These are phyloP conservation scores for Pangasianodon hypophthalmus DNA, from an alignment of 2,113 vertebrate species.

Conservation along the genomic window DNA sequence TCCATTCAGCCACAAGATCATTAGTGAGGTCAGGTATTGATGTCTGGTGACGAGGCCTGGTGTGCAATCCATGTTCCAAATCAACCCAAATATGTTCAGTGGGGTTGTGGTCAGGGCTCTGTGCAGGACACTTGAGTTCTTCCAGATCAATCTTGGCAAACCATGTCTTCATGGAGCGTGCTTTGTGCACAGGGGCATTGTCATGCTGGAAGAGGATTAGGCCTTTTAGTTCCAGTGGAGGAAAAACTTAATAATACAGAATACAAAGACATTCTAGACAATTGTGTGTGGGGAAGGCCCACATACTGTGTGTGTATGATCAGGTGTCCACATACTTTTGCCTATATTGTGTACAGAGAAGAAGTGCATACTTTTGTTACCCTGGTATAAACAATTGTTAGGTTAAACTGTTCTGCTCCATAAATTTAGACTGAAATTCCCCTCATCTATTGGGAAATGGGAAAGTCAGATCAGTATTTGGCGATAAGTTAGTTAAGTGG, in stretches of 20 bases:
- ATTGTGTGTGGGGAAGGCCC: neutral
- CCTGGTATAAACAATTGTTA: neutral
- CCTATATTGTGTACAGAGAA: neutral
- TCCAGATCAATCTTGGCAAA: neutral
- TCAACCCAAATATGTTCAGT: neutral
- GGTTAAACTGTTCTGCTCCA: neutral
- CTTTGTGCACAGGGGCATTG: neutral
- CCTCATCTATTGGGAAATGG: neutral
- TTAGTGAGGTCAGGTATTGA: neutral
- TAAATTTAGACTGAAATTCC: neutral
- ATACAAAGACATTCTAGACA: neutral
- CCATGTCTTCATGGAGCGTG: no score
- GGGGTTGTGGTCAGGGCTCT: neutral
- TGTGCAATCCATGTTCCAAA: neutral
- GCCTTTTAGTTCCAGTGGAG: neutral
- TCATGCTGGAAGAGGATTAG: neutral
- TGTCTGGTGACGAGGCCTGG: neutral
- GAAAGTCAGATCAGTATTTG: neutral
- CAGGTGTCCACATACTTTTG: neutral
- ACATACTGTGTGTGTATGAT: neutral
- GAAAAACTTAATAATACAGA: neutral
- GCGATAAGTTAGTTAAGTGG: neutral
- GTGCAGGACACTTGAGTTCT: neutral
- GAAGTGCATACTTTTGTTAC: neutral
- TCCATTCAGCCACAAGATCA: neutral